Base-by-base conservation (phyloP, 2,797 vertebrate genomes). In the Lophius americanus region DNA sequence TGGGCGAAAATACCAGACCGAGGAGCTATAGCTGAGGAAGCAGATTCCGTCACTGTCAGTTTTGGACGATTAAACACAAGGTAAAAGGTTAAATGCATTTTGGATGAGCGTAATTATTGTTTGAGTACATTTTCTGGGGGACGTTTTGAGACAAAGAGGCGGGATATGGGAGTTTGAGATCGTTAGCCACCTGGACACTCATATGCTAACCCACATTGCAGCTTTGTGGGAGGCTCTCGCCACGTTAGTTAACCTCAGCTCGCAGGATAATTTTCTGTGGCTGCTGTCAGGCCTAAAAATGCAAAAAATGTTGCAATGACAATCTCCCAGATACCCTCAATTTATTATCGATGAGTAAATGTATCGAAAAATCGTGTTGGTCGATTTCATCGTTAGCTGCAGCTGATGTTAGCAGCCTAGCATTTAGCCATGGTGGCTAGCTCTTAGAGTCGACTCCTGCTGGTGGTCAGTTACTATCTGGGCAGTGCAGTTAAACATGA, bases 1-100 rank as follows among this genome's bases (percentile, higher is more conserved):
- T 94, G 93, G 92, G 87, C 90, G 88, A 92, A 87, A 91, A 89
- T 84, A 90, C 73, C 89, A 92, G 92, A 91, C 56, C 70, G 57
- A 12, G 62, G 60, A 79, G 85, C 80, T 78, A 71, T 68, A 82
- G 81, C 78, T 85, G 90, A 87, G 75, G 69, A 79, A 85, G 60
- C 58, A 63, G 76, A 83, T 7, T 5, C 36, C 54, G 66, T 35
- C 63, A 60, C 48, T 80, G 58, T 68, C 47, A 75, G 68, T 81
- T 90, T 85, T 68, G 61, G 64, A 60, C 64, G 60, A 44, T 68
- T 79, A 70, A 73, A 48, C 38, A 4, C 82, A 91, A 90, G 92
- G 92, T 92, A 60, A 85, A 89, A 7, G 2, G 23, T 39, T 4
- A 4, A 8, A 61, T 7, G 4, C 2, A 0, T 7, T 10, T 38